Conservation (phyloP, 2,888 invertebrate genomes). For the Aporophyla nigra region DNA sequence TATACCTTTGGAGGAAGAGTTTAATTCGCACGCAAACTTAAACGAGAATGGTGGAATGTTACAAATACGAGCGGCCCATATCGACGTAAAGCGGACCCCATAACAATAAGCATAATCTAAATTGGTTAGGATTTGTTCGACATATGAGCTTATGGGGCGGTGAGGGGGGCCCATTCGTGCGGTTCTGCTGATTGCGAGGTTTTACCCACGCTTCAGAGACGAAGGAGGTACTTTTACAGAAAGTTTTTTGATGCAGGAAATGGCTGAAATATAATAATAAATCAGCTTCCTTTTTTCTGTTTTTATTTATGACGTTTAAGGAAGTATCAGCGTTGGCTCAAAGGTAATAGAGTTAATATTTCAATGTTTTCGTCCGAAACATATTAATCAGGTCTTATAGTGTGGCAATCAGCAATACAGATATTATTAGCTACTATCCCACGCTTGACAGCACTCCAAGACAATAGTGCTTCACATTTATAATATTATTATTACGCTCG, state of each 20-base stretch:
- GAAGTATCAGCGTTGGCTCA: slow-evolving; percentile 1
- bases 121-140: slow-evolving; percentile 79
- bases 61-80: slow-evolving; percentile 72
- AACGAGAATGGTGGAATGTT: slow-evolving; percentile 42
- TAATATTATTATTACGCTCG: slow-evolving; percentile 31
- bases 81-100: slow-evolving; percentile 73
- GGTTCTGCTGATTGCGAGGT: slow-evolving; percentile 68
- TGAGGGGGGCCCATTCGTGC: slow-evolving; percentile 61
- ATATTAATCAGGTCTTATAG: background rate
- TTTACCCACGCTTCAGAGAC: slow-evolving; percentile 46
- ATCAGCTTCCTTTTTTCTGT: slow-evolving; percentile 42
- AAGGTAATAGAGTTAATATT: slow-evolving; percentile 25
- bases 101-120: slow-evolving; percentile 84
- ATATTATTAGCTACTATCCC: background rate
- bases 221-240: slow-evolving; percentile 46
- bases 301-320: slow-evolving; percentile 31
- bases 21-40: slow-evolving; percentile 51
- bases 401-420: background rate
- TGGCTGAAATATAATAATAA: slow-evolving; percentile 53
- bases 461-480: slow-evolving; percentile 30
- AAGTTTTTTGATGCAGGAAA: slow-evolving; percentile 55
- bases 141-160: slow-evolving; percentile 70
- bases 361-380: background rate
- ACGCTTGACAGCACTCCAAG: background rate
- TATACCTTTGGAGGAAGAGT: slow-evolving; percentile 61